Evolutionary conservation across 2,113 vertebrate species (phyloP), one percentile per base, ranked within the genome.

Genomic region (Bufo bufo): DNA sequence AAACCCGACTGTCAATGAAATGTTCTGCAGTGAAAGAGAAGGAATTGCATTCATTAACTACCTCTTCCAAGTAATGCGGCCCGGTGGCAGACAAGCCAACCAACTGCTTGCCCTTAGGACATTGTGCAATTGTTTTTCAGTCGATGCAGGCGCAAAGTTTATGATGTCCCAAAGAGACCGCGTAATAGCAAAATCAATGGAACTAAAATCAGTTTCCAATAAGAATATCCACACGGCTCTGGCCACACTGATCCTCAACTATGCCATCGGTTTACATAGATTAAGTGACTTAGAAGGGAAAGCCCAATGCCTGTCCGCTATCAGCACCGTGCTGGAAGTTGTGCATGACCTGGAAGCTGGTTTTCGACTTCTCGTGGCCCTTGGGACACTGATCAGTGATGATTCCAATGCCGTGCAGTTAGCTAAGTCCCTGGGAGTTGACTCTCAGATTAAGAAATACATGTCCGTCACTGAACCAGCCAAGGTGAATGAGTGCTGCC

Each of bases 171-270:
- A 97, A 90, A 96, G 97, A 6, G 97, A 98, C 91, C 91, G 95
- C 3, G 94, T 99, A 84, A 94, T 99, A 85, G 96, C 96, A 9
- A 96, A 93, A 89, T 96, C 97, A 79, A 93, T 96, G 88, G 97
- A 99, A 94, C 94, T 97, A n/a, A 96, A 95, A 90, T 85, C 92
- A 0, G 92, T 96, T 87, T 94, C 91, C 94, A 99, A 97, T 95
- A 99, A 99, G 95, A 99, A 98, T 92, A 95, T 98, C 94, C 98
- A 99, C 90, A 94, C 98, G 88, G 98, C 98, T 0, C 92, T 99
- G 91, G 97, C 98, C 88, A 99, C 98, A 0, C 88, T 99, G 93
- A 94, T 96, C 23, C 93, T 99, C 88, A 98, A 99, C 93, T 99
- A 99, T 85, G 96, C 97, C 19, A 95, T 96, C 87, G 96, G 95